A percentile compares a stretch with the other conserved stretches of the same genome.
Evolutionary conservation across 2,888 invertebrate species (phyloP).

Genomic region (Drosophila stalkeri): DNA sequence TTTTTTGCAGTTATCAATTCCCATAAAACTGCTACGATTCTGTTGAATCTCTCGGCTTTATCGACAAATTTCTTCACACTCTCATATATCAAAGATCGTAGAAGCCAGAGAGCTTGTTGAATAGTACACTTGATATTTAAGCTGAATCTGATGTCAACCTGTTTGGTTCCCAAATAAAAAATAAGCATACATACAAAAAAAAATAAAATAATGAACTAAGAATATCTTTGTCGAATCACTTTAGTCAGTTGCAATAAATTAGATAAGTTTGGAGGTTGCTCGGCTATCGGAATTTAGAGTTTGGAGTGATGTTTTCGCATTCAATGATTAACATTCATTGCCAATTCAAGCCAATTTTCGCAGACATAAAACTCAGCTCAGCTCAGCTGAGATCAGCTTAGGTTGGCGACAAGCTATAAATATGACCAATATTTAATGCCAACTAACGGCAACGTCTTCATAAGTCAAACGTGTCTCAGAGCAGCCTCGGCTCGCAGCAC

Average conservation of each 20-base stretch:
- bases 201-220: background rate
- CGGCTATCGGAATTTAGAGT: background rate
- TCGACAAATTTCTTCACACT: constrained; percentile 11
- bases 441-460: constrained; percentile 66
- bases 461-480: constrained; percentile 50
- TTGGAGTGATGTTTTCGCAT: constrained; percentile 10
- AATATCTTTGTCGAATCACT: constrained; percentile 1
- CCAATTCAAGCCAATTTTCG: constrained; percentile 34
- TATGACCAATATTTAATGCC: constrained; percentile 52
- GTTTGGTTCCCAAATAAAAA: background rate
- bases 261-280: constrained; percentile 23
- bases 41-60: background rate
- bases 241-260: constrained; percentile 23
- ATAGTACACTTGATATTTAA: constrained; percentile 2
- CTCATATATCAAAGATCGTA: constrained; percentile 5
- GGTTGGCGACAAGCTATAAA: constrained; percentile 25
- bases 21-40: constrained; percentile 6
- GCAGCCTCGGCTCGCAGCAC: constrained; percentile 34
- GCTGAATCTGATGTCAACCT: background rate
- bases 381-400: background rate
- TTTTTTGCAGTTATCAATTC: constrained; percentile 8
- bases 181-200: background rate
- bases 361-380: constrained; percentile 24
- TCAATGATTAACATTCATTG: constrained; percentile 38
- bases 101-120: background rate